Evolutionary conservation across 2,888 invertebrate species (phyloP), one percentile per base, ranked within the genome.

Genomic region (Eupithecia subfuscata): DNA sequence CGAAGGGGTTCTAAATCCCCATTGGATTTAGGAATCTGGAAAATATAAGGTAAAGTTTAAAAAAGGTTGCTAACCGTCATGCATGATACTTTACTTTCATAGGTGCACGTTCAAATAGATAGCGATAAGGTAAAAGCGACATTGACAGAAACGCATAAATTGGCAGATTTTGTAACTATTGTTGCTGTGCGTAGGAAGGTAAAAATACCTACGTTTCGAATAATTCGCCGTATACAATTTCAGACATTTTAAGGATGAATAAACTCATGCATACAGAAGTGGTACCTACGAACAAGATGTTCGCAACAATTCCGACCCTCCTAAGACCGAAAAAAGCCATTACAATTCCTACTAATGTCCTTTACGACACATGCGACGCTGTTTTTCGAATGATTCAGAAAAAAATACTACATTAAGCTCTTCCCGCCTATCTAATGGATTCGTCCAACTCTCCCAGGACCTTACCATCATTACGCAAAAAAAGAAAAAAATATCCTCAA

Each of bases 381-480:
- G 82, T 89, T 88, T 89, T 89, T 87, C 88, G 82, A 86, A 88
- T 89, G 88, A 90, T 89, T 89, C 85, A 79, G 81, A 91, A 92
- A 91, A 92, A 91, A 89, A 87, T 85, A 87, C 85, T 87, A 91
- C 94, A 94, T 94, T 94, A 93, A 92, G 91, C 90, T 88, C 88
- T 90, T 88, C 90, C 93, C 94, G 93, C 93, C 93, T 91, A 90
- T 91, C 92, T 94, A 95, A 95, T 94, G 94, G 94, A 94, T 94
- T 91, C 93, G 85, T 86, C 93, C 93, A 92, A 93, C 88, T 94
- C 95, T 94, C 95, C 79, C 91, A 93, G 95, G 95, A 91, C 94
- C 92, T 87, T 84, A 83, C 87, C 89, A 91, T 94, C 93, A 94
- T 95, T 94, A 93, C 93, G 89, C 89, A 90, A 93, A 91, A 91